Evolutionary conservation across 2,113 vertebrate species (phyloP).

Genomic region (Chitala chitala): DNA sequence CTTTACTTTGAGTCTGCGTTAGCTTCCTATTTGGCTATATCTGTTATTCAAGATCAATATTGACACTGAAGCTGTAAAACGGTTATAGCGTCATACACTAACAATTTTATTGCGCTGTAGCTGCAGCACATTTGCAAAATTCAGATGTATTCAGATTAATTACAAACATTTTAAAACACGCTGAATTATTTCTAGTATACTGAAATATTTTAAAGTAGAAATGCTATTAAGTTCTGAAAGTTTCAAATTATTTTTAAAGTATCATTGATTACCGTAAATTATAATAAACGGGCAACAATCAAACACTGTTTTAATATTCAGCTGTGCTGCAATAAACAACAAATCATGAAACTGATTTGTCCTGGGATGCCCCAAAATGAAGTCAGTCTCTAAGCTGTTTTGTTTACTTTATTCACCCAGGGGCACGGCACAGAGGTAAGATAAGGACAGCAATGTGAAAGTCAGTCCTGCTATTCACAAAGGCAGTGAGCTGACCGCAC

Average conservation of each 20-base stretch:
- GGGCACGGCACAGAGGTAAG: neutral
- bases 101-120: no score
- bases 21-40: no score
- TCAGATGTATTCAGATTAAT: no score
- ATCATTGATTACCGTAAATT: neutral
- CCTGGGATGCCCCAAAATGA: neutral
- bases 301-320: neutral
- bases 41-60: no score
- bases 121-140: no score
- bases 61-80: no score
- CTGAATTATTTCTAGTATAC: no score
- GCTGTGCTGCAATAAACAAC: neutral
- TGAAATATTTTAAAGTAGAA: no score
- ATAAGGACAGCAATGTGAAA: neutral
- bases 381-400: neutral
- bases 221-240: neutral
- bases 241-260: neutral
- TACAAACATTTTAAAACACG: no score
- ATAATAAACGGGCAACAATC: neutral
- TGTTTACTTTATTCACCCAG: neutral
- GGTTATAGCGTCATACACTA: no score
- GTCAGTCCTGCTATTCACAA: neutral
- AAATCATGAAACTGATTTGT: neutral
- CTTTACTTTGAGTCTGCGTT: no score
- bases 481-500: neutral